A percentile compares a stretch with the other conserved stretches of the same genome.
Conservation (phyloP, 1,140 invertebrate species). For the Papilio polyxenes region DNA sequence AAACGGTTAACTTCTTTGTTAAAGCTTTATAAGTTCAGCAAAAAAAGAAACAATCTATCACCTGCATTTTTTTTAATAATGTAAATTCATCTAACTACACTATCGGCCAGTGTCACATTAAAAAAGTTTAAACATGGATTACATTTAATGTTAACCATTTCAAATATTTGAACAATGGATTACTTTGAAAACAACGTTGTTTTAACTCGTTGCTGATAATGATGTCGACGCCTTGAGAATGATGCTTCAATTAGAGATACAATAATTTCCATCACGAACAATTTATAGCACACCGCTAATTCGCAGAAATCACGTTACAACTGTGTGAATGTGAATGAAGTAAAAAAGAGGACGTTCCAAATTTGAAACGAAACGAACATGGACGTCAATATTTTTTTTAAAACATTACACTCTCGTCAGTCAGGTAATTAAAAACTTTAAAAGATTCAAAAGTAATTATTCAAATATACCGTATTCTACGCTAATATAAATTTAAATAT, state of each 20-base stretch:
- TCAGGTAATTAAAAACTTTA: not conserved
- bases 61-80: too few species aligned
- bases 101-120: not conserved
- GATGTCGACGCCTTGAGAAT: constrained; percentile 50
- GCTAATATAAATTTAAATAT: constrained; percentile 65
- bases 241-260: constrained; percentile 69
- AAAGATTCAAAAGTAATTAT: constrained; percentile 1
- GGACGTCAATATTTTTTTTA: not conserved
- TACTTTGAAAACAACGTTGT: constrained; percentile 5
- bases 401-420: too few species aligned
- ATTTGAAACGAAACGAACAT: constrained; percentile 28
- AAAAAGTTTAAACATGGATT: not conserved
- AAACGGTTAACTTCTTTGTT: not conserved
- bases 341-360: constrained; percentile 37
- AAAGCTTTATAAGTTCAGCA: too few species aligned
- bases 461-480: constrained; percentile 41
- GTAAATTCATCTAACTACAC: too few species aligned
- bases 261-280: constrained; percentile 69
- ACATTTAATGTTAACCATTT: not conserved
- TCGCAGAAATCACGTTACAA: constrained; percentile 61
- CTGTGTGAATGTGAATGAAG: constrained; percentile 53
- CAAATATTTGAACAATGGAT: constrained; percentile 8
- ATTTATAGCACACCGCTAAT: constrained; percentile 62
- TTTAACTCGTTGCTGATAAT: constrained; percentile 26
- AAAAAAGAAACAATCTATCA: too few species aligned